Base-by-base conservation (phyloP, 2,888 invertebrate species). In the Drosophila robusta region DNA sequence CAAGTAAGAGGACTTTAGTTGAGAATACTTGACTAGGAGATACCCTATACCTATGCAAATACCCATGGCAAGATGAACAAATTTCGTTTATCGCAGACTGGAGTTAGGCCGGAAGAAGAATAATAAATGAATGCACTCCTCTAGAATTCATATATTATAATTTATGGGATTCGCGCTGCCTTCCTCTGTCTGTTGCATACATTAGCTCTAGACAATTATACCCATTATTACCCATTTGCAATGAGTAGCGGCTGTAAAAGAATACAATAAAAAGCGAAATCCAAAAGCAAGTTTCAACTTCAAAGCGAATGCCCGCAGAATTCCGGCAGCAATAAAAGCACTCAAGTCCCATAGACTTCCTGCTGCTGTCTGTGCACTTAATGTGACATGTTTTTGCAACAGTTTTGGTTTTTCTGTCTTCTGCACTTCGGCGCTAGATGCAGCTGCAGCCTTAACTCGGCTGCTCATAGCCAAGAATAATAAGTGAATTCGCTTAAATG, bases 371-470 rank as follows among this genome's bases (percentile, higher is more conserved):
- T 67, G 66, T 80, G 83, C 86, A 83, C 83, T 83, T 83, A 83
- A 82, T 83, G 82, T 82, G 83, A 86, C 86, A 83, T 86, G 83
- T 86, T 83, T 83, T 83, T 83, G 83, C 86, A 86, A 82, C 86
- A 82, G 86, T 86, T 83, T 65, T 45, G 71, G 64, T 66, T 73
- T 74, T 71, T 64, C 58, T 52, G 16, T 44, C 62, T 56, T 60
- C 69, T 62, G 38, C 58, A n/a, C 54, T 49, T n/a, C 57, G 24
- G 24, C 47, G 60, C 14, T 55, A 42, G 45, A 42, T 41, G 22
- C 54, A 39, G 4, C 34, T 62, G 8, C n/a, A 18, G 42, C 29
- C 58, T n/a, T 29, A 51, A 47, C 62, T 55, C 42, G 41, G 22
- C 61, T 44, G 36, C 55, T 22, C 29, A 38, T 38, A 42, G 42